phyloP scores from a whole-genome alignment of 2,888 invertebrate genomes.

The Apotomis turbidana region DNA sequence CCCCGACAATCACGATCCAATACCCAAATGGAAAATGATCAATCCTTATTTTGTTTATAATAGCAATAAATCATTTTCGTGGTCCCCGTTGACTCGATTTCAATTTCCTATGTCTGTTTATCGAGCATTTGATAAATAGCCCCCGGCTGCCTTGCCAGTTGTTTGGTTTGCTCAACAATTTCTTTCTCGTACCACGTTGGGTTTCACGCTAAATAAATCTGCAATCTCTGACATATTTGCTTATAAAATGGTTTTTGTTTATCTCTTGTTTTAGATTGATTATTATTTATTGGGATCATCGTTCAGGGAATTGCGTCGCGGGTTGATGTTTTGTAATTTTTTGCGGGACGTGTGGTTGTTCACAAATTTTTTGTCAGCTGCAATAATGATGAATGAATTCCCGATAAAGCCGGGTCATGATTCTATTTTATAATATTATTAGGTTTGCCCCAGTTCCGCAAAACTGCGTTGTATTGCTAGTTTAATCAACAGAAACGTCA shows the following conservation, averaged over 20 bases:
- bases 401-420: not conserved
- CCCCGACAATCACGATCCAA: conserved; percentile 71
- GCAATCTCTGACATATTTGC: conserved; percentile 71
- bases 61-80: conserved; percentile 78
- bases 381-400: not conserved
- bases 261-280: conserved; percentile 66
- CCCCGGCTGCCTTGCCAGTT: conserved; percentile 61
- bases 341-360: conserved; percentile 2
- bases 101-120: conserved; percentile 82
- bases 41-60: conserved; percentile 80
- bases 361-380: not conserved
- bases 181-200: conserved; percentile 64
- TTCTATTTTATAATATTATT: not conserved
- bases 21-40: conserved; percentile 78
- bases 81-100: conserved; percentile 78
- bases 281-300: conserved; percentile 67
- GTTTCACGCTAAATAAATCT: conserved; percentile 79
- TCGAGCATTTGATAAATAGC: conserved; percentile 82
- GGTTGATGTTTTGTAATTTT: conserved; percentile 26
- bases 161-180: conserved; percentile 69
- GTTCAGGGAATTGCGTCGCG: conserved; percentile 49
- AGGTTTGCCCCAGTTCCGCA: not conserved
- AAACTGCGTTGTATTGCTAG: not conserved
- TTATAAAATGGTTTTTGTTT: conserved; percentile 75
- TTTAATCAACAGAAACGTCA: too few species aligned